These are phyloP conservation scores for Diadema setosum DNA, from an alignment of 35 echinoderm and acorn worm species.

Conservation along the genomic window DNA sequence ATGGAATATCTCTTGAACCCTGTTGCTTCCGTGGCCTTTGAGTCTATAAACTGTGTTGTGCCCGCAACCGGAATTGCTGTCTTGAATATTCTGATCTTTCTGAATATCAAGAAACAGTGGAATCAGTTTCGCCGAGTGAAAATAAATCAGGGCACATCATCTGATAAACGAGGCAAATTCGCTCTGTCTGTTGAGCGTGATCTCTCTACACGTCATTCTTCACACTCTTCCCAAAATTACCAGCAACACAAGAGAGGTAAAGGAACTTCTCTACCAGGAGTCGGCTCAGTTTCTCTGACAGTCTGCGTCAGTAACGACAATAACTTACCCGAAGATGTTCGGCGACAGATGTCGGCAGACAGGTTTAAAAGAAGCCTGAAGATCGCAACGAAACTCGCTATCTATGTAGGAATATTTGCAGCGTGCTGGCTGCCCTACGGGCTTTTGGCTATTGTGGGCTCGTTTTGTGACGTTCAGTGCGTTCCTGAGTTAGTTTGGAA, in stretches of 20 bases:
- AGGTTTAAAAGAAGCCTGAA: not conserved
- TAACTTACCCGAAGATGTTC: too few relatives aligned
- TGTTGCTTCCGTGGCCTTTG: not conserved
- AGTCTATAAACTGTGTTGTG: not conserved
- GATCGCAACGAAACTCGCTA: constrained; percentile 24
- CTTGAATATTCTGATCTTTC: constrained; percentile 9
- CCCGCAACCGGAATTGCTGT: not conserved
- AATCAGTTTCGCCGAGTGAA: not conserved
- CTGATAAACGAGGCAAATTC: not conserved
- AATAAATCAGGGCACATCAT: not conserved
- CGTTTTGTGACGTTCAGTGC: not conserved
- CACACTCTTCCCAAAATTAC: not conserved
- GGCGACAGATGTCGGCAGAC: not conserved
- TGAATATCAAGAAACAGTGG: not conserved
- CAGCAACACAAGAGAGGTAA: not conserved
- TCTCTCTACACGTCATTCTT: too few relatives aligned
- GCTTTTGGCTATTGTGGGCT: not conserved
- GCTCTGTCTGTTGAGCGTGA: too few relatives aligned
- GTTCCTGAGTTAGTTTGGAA: not conserved
- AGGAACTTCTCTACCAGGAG: not conserved
- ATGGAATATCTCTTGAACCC: not conserved
- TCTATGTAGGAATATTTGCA: constrained; percentile 1
- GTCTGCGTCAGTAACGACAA: not conserved
- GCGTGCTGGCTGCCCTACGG: constrained; percentile 38
- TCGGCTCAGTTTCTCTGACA: not conserved